These are phyloP conservation scores for Notospermus geniculatus DNA, from an alignment of 1,140 invertebrate genomes.

Conservation along the genomic window DNA sequence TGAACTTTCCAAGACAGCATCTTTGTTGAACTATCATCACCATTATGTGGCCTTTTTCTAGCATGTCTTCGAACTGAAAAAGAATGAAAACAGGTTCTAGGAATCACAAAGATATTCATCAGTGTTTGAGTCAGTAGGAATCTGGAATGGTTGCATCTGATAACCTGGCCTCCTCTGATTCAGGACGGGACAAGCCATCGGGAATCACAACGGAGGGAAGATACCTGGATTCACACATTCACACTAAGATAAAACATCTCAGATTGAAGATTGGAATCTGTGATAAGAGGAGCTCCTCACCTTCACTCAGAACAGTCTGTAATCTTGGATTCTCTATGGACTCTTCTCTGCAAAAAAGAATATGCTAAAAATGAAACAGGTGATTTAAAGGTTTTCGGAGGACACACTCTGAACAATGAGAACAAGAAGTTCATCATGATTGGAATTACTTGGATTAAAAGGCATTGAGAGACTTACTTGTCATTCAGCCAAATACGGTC, in stretches of 20 bases:
- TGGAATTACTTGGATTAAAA: too few species aligned
- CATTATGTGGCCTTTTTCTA: slow-evolving; percentile 23
- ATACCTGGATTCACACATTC: too few species aligned
- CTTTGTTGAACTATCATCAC: slow-evolving; percentile 2
- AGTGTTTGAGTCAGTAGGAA: too few species aligned
- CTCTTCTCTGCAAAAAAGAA: slow-evolving; percentile 70
- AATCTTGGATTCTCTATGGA: slow-evolving; percentile 71
- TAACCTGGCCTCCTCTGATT: too few species aligned
- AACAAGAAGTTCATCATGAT: too few species aligned
- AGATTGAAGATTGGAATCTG: too few species aligned
- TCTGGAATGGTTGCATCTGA: too few species aligned
- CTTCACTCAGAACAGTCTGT: slow-evolving; percentile 74
- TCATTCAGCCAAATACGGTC: slow-evolving; percentile 90
- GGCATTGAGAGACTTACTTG: slow-evolving; percentile 64
- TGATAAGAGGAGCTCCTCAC: too few species aligned
- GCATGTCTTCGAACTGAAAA: slow-evolving; percentile 41
- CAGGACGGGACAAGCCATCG: too few species aligned
- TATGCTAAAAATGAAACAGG: not conserved
- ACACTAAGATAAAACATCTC: too few species aligned
- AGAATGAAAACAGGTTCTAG: slow-evolving; percentile 9
- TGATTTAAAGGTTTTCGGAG: slow-evolving; percentile 9
- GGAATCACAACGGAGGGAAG: too few species aligned
- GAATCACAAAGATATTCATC: not conserved
- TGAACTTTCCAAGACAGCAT: slow-evolving; percentile 62
- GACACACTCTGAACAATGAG: too few species aligned